Evolutionary conservation across 2,797 vertebrate genomes (phyloP), one percentile per base, ranked within the genome.

Genomic region (Macroramphosus scolopax): DNA sequence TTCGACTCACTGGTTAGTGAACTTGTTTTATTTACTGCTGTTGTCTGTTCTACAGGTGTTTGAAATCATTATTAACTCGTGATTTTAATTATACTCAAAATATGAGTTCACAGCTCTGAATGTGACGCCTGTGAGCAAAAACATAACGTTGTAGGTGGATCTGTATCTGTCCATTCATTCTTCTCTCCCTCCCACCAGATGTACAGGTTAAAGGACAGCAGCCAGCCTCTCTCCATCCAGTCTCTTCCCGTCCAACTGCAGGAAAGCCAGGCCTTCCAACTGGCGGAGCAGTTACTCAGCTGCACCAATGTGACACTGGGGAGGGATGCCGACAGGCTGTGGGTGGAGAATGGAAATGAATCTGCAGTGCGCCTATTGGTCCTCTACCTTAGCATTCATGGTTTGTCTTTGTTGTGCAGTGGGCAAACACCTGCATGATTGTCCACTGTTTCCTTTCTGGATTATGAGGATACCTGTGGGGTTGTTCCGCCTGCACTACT

Each of bases 1-100:
- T 44, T 94, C 16, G 63, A 88, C 43, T 55, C 32, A 13, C 71
- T 95, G 92, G 94, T 96, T 72, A 82, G 92, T 90, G 17, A 11
- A 32, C n/a, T 18, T 18, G 2, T 38, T 28, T 33, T 1, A 13
- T 45, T 29, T 13, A 5, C 18, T 48, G 8, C 12, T 17, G 3
- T 15, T 41, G 15, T 11, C n/a, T 15, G 8, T 17, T 29, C 13
- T 51, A 8, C 2, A 16, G 8, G 10, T 2, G 13, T 26, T 12
- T 8, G 11, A 34, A 7, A 7, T 4, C 13, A 4, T 8, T 3
- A 2, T 2, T 38, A 20, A 17, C 5, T 5, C 1, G 6, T 38
- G n/a, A n/a, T 1, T 11, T 13, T 32, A 6, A 11, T 5, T 32
- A n/a, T 2, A 6, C 8, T 26, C 8, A 6, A 3, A 26, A 26